Conservation (phyloP, 2,888 invertebrate species). For the Actias luna region DNA sequence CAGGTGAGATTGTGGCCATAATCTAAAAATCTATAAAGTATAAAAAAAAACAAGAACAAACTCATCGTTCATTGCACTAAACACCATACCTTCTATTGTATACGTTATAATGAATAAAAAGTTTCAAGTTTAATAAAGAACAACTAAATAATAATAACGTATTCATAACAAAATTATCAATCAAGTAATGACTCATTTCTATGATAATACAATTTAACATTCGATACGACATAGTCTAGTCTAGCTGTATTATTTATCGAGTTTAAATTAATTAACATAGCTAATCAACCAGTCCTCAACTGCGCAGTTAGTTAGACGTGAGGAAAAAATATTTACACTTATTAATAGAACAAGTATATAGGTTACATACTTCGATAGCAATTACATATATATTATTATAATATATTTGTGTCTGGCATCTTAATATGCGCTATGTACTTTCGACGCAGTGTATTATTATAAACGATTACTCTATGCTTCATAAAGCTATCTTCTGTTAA, state of each 20-base stretch:
- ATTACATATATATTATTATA: not conserved
- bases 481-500: too few relatives aligned
- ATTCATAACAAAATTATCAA: not conserved
- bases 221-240: constrained; percentile 35
- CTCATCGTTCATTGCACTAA: too few relatives aligned
- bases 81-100: too few relatives aligned
- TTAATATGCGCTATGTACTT: not conserved
- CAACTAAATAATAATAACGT: not conserved
- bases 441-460: not conserved
- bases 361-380: not conserved
- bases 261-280: constrained; percentile 45
- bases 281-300: constrained; percentile 36
- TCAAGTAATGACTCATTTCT: not conserved
- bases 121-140: too few relatives aligned
- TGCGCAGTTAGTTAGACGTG: constrained; percentile 41
- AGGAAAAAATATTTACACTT: constrained; percentile 32
- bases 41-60: too few relatives aligned
- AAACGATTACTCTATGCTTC: too few relatives aligned
- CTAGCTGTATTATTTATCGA: constrained; percentile 38
- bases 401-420: not conserved
- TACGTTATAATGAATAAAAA: too few relatives aligned
- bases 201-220: constrained; percentile 20
- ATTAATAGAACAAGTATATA: not conserved
- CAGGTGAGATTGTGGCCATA: too few relatives aligned
- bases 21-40: too few relatives aligned